phyloP scores from a whole-genome alignment of 1,140 invertebrate genomes.

The Lordiphosa clarofinis region DNA sequence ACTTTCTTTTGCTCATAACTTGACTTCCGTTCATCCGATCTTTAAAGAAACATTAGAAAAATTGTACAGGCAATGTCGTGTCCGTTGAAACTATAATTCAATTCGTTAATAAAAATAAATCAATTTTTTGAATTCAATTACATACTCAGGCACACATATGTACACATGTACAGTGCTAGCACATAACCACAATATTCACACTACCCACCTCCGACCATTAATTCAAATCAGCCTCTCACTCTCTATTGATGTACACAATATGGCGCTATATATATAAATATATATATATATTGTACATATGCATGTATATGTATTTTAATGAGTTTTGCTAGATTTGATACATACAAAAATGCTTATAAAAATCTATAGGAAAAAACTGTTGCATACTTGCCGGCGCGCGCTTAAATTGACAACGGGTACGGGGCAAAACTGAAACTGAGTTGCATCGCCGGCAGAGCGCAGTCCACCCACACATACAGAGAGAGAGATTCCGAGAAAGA shows the following conservation, averaged over 20 bases:
- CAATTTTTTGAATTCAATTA: conserved; percentile 33
- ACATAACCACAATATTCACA: conserved; percentile 2
- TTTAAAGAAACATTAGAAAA: too few relatives aligned
- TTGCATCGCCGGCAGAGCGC: conserved; percentile 12
- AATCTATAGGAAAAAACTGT: conserved; percentile 65
- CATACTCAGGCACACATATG: background rate
- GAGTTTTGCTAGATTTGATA: conserved; percentile 58
- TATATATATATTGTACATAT: conserved; percentile 17
- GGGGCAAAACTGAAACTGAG: conserved; percentile 7
- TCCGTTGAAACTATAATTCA: too few relatives aligned
- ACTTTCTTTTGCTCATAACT: too few relatives aligned
- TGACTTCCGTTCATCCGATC: too few relatives aligned
- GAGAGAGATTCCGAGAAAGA: conserved; percentile 1
- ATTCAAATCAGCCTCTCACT: conserved; percentile 12
- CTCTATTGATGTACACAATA: conserved; percentile 21
- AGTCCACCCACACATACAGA: background rate
- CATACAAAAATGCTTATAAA: conserved; percentile 52
- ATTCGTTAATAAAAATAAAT: conserved; percentile 22
- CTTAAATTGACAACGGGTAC: conserved; percentile 43
- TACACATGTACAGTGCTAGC: background rate
- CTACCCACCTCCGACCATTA: conserved; percentile 1
- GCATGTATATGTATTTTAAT: conserved; percentile 41
- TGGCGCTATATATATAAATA: conserved; percentile 13
- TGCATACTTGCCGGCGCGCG: conserved; percentile 66
- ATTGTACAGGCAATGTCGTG: too few relatives aligned